These are phyloP conservation scores for Drosophila kurseongensis DNA, from an alignment of 1,140 invertebrate genomes.

Conservation along the genomic window DNA sequence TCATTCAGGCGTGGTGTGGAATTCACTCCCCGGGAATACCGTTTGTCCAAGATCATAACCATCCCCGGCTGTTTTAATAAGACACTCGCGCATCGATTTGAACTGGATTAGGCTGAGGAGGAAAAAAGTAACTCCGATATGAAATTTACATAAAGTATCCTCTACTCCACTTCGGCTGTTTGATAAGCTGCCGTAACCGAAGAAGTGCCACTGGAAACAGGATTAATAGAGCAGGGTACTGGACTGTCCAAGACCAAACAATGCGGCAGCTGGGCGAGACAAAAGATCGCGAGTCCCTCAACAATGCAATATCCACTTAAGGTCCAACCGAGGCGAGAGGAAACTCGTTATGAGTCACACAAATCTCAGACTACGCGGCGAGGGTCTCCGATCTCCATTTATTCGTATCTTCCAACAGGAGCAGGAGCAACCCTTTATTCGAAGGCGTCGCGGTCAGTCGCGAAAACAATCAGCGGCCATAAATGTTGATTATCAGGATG, in stretches of 20 bases:
- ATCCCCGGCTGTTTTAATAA: slow-evolving; percentile 21
- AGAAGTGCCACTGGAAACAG: slow-evolving; percentile 60
- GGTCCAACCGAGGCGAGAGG: slow-evolving; percentile 70
- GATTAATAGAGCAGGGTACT: slow-evolving; percentile 62
- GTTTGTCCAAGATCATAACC: slow-evolving; percentile 1
- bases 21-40: neutral
- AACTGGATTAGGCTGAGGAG: slow-evolving; percentile 62
- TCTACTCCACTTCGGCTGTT: slow-evolving; percentile 28
- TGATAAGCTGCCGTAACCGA: slow-evolving; percentile 74
- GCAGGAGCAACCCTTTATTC: slow-evolving; percentile 45
- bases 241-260: slow-evolving; percentile 75
- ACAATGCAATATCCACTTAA: slow-evolving; percentile 77
- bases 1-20: neutral
- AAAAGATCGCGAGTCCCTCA: slow-evolving; percentile 68
- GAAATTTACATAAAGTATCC: slow-evolving; percentile 73
- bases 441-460: slow-evolving; percentile 68
- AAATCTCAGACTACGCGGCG: slow-evolving; percentile 67
- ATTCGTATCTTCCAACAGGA: slow-evolving; percentile 13
- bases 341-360: slow-evolving; percentile 82
- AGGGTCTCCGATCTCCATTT: slow-evolving; percentile 19
- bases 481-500: slow-evolving; percentile 71
- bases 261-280: slow-evolving; percentile 69
- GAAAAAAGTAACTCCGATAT: slow-evolving; percentile 60
- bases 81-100: slow-evolving; percentile 57
- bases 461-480: slow-evolving; percentile 75